Conservation (phyloP, 2,888 invertebrate species). For the Cryptophagus acutangulus region DNA sequence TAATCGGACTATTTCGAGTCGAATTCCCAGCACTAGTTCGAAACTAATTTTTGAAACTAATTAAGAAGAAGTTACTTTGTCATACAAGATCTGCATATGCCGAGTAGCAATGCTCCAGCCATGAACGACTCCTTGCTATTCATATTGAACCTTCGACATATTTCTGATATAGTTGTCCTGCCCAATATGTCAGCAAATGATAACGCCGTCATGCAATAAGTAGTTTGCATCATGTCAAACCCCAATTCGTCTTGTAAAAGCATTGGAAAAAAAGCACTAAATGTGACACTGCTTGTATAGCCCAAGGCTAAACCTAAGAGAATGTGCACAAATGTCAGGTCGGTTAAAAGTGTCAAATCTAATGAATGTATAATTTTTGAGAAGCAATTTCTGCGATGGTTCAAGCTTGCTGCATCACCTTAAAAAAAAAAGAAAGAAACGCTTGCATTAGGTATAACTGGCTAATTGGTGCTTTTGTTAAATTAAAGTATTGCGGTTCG, state of each 20-base stretch:
- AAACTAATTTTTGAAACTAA: no score
- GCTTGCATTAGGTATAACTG: no score
- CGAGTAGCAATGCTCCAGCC: conserved; percentile 56
- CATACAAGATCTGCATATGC: conserved; percentile 56
- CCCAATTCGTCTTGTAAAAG: conserved; percentile 53
- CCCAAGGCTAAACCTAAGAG: conserved; percentile 62
- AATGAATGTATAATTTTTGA: conserved; percentile 49
- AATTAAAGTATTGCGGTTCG: no score
- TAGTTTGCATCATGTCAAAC: conserved; percentile 53
- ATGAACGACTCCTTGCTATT: conserved; percentile 61
- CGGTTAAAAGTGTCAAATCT: conserved; percentile 60
- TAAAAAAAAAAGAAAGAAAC: no score
- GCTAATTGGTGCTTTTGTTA: no score
- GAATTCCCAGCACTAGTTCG: no score
- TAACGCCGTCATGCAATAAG: conserved; percentile 65
- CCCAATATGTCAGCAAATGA: conserved; percentile 64
- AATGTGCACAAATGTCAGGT: conserved; percentile 61
- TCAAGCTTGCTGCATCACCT: no score
- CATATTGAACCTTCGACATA: conserved; percentile 58
- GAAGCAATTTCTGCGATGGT: no score
- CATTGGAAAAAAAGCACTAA: conserved; percentile 65
- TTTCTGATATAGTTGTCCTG: conserved; percentile 59
- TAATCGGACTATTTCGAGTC: no score
- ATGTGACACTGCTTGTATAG: conserved; percentile 65
- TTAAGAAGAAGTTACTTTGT: conserved; percentile 12